Percentiles rank a stretch among this genome's conserved stretches.
Conservation (phyloP, 23 tunicate genomes). For the Aplidium turbinatum region DNA sequence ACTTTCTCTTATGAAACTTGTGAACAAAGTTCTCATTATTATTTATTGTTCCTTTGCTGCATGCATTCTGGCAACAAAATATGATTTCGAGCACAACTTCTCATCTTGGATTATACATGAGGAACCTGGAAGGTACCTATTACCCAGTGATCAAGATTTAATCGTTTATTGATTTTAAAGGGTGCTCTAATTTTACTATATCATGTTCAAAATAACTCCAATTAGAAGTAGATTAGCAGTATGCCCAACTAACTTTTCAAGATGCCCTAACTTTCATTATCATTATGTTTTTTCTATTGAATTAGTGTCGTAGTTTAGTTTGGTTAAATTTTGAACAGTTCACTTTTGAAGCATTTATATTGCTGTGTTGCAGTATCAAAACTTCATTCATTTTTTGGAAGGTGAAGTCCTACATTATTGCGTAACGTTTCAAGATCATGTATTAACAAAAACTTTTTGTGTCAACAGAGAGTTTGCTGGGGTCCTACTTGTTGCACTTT, state of each 20-base stretch:
- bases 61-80: neutral
- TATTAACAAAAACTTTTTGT: neutral
- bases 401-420: too few relatives aligned
- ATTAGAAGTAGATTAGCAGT: too few relatives aligned
- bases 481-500: constrained; percentile 31
- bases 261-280: too few relatives aligned
- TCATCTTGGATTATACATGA: constrained; percentile 44
- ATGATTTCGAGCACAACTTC: constrained; percentile 19
- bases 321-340: too few relatives aligned
- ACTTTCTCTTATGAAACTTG: neutral
- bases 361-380: too few relatives aligned
- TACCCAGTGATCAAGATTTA: neutral
- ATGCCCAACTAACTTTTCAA: too few relatives aligned
- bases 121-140: constrained; percentile 57
- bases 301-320: too few relatives aligned
- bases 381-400: too few relatives aligned
- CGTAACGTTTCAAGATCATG: neutral
- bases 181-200: neutral
- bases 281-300: too few relatives aligned
- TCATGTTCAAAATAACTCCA: too few relatives aligned
- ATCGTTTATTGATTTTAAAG: neutral
- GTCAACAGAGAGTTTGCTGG: constrained; percentile 52
- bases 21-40: constrained; percentile 19
- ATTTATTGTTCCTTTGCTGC: constrained; percentile 28
- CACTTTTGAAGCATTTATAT: too few relatives aligned